These are phyloP conservation scores for Sturnus vulgaris DNA, from an alignment of 2,113 vertebrate species.

Conservation along the genomic window DNA sequence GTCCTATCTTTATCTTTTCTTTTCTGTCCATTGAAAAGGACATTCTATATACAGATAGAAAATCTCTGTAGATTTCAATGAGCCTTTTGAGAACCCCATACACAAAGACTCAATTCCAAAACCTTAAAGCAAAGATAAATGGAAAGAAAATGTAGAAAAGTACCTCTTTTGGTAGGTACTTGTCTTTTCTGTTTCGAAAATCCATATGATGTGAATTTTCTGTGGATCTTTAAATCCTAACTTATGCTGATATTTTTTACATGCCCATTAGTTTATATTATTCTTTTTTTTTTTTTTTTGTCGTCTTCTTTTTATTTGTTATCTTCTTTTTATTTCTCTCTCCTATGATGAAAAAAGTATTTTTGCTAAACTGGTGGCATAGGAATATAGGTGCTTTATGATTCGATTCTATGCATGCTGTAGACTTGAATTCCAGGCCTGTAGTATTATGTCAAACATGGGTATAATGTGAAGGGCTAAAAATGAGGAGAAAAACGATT, in stretches of 20 bases:
- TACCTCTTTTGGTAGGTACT: not conserved
- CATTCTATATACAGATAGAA: not conserved
- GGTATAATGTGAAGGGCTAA: conserved; percentile 15
- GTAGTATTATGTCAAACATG: conserved; percentile 8
- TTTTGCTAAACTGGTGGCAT: not conserved
- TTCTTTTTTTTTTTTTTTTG: too few relatives aligned
- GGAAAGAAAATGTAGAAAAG: not conserved
- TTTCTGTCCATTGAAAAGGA: not conserved
- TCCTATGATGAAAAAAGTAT: not conserved
- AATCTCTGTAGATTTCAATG: not conserved
- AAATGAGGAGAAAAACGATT: conserved; percentile 35
- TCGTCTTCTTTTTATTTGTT: too few relatives aligned
- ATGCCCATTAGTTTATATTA: not conserved
- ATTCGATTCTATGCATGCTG: not conserved
- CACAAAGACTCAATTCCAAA: not conserved
- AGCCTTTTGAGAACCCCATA: not conserved
- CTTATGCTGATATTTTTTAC: not conserved
- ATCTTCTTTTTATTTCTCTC: not conserved
- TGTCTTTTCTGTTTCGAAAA: not conserved
- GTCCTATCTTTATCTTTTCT: not conserved
- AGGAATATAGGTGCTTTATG: not conserved
- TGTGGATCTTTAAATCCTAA: not conserved
- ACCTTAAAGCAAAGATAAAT: not conserved
- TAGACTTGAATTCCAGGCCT: not conserved
- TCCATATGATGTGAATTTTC: not conserved